Conservation (phyloP, 2,888 invertebrate genomes). For the Eurytoma adleriae region DNA sequence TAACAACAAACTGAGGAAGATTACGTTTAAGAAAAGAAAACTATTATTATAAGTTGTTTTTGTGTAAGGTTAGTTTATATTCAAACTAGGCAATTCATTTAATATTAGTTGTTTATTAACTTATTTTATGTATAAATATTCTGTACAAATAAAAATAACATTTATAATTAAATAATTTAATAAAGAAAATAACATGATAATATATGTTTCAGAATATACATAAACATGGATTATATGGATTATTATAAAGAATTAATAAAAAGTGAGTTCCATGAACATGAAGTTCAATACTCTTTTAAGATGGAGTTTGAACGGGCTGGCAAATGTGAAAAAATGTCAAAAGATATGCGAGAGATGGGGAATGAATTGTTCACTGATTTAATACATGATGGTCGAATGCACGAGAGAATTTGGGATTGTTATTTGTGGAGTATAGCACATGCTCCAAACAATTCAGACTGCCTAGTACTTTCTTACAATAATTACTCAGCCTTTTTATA, state of each 20-base stretch:
- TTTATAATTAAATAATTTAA: too few relatives aligned
- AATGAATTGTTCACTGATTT: constrained; percentile 77
- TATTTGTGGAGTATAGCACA: constrained; percentile 82
- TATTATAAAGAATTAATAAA: constrained; percentile 11
- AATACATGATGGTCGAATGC: constrained; percentile 49
- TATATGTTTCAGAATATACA: neutral
- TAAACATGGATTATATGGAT: constrained; percentile 19
- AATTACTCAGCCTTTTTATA: constrained; percentile 88
- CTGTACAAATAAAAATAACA: too few relatives aligned
- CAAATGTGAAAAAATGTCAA: constrained; percentile 78
- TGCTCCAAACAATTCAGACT: constrained; percentile 79
- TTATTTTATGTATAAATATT: too few relatives aligned
- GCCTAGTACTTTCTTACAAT: constrained; percentile 82
- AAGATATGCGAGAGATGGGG: constrained; percentile 79
- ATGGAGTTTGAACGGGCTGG: constrained; percentile 35
- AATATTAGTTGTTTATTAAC: too few relatives aligned
- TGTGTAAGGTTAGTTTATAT: too few relatives aligned
- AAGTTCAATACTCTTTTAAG: constrained; percentile 7
- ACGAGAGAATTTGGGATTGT: constrained; percentile 73
- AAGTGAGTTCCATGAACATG: neutral
- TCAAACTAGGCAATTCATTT: too few relatives aligned
- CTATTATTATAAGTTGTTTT: too few relatives aligned
- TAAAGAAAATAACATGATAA: too few relatives aligned
- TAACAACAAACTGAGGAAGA: too few relatives aligned
- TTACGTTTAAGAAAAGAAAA: too few relatives aligned